Base-by-base conservation (phyloP, 30 jellyfish, hydroid and myxozoan species). In the Morbakka virulenta region DNA sequence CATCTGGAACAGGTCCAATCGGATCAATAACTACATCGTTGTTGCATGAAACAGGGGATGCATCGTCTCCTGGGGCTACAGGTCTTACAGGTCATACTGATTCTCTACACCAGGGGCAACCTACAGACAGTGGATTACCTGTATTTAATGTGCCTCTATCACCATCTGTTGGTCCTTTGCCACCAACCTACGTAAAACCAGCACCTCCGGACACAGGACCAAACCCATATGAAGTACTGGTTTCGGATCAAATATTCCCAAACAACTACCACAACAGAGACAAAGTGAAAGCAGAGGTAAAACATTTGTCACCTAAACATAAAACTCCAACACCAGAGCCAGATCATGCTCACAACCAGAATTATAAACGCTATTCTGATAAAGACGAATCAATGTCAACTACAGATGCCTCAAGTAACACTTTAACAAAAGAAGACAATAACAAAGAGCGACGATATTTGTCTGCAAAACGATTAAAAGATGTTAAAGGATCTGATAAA, bases 141-240 rank as follows among this genome's bases (percentile, higher is more conserved):
- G 81, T 64, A 50, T 87, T 35, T 72, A 62, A 51, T 49, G 96
- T 87, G 11, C 96, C 96, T 0, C 48, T 87, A 26, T 82, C 96
- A 2, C 67, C 70, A 2, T 82, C 96, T 41, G 96, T 82, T 28
- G 96, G 82, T 2, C 88, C 88, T 14, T 25, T 72, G 32, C 96
- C 96, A 9, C 93, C 96, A 0, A 85, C 71, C 62, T 87, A 68
- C 77, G 51, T 87, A 84, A 79, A 80, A 64, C 96, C 96, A 2
- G 83, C 96, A 6, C 96, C 96, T 51, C 88, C 92, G 0, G 76
- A 50, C 17, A 49, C 72, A 29, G 97, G 94, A 4, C 97, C 94
- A 0, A 89, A 89, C 36, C 97, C 97, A 27, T 89, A 82, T 62
- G 97, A 89, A 63, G 94, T 89, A 4, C 69, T 89, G 75, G 67